Conservation (phyloP, 2,888 invertebrate genomes). For the Napeogenes inachia region DNA sequence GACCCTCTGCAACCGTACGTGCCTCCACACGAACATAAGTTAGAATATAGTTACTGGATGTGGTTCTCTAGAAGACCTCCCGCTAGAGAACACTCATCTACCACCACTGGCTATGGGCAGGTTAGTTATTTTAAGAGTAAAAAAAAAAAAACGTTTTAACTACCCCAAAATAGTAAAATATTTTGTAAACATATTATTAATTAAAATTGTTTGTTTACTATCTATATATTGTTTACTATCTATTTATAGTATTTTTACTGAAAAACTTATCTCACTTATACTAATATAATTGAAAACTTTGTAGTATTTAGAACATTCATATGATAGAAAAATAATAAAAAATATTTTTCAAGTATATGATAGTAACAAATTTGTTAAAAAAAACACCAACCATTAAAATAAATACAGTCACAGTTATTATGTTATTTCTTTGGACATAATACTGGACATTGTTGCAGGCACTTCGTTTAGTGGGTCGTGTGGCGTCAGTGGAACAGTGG, state of each 20-base stretch:
- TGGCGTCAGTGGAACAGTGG: constrained; percentile 97
- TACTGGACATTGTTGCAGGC: constrained; percentile 78
- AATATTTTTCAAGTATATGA: too few species aligned
- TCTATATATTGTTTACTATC: neutral
- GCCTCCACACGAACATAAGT: constrained; percentile 90
- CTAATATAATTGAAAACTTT: too few species aligned
- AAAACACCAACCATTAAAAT: too few species aligned
- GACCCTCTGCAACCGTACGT: constrained; percentile 71
- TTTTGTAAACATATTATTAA: constrained; percentile 1
- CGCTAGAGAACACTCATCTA: constrained; percentile 61
- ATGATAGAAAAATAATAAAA: too few species aligned
- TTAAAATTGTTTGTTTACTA: neutral
- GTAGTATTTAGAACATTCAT: too few species aligned
- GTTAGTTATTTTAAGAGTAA: constrained; percentile 37
- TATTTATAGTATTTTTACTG: neutral
- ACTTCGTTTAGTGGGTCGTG: constrained; percentile 91
- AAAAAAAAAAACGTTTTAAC: neutral
- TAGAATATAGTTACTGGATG: constrained; percentile 95
- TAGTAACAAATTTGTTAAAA: too few species aligned
- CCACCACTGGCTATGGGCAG: constrained; percentile 72
- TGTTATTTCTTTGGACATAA: too few species aligned
- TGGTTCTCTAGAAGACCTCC: constrained; percentile 86
- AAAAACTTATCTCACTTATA: neutral
- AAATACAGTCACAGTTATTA: too few species aligned
- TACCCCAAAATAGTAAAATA: neutral